phyloP scores from a whole-genome alignment of 2,888 invertebrate genomes.

The Phymatocera aterrima region DNA sequence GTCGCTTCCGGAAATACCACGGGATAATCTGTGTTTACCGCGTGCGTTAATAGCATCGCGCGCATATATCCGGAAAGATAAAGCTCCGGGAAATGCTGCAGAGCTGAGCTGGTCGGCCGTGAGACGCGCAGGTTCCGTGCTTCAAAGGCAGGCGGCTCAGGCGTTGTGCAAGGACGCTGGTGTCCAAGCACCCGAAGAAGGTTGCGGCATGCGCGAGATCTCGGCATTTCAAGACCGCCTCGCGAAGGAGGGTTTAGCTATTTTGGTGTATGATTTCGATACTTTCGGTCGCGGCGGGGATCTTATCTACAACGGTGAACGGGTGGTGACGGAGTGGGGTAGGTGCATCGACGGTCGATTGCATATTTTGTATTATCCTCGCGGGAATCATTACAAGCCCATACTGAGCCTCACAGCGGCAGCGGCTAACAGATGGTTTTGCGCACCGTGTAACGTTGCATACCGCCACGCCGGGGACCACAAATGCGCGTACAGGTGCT shows the following conservation, averaged over 20 bases:
- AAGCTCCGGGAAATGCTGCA: not conserved
- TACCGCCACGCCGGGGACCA: not conserved
- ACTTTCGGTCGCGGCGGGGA: not conserved
- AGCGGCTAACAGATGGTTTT: conserved; percentile 56
- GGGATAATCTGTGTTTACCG: not conserved
- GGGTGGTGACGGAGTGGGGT: not conserved
- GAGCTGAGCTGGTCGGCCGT: no score
- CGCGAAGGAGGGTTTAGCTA: not conserved
- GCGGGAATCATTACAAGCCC: conserved; percentile 29
- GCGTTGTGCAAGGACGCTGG: not conserved
- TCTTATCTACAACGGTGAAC: conserved; percentile 28
- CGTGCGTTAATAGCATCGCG: not conserved
- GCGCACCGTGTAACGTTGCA: not conserved
- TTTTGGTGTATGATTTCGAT: conserved; percentile 22
- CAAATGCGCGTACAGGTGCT: not conserved
- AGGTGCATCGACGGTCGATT: not conserved
- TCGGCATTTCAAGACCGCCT: conserved; percentile 38
- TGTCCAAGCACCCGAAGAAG: not conserved
- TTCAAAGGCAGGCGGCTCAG: not conserved
- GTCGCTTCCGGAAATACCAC: no score
- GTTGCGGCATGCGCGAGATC: no score
- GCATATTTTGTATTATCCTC: no score
- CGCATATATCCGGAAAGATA: not conserved
- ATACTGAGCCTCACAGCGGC: conserved; percentile 27
- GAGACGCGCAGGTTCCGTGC: not conserved